A percentile compares a stretch with the other conserved stretches of the same genome.
These are phyloP conservation scores for Parazoanthus swiftii DNA, from an alignment of 92 coral and sea anemone species.

Conservation along the genomic window DNA sequence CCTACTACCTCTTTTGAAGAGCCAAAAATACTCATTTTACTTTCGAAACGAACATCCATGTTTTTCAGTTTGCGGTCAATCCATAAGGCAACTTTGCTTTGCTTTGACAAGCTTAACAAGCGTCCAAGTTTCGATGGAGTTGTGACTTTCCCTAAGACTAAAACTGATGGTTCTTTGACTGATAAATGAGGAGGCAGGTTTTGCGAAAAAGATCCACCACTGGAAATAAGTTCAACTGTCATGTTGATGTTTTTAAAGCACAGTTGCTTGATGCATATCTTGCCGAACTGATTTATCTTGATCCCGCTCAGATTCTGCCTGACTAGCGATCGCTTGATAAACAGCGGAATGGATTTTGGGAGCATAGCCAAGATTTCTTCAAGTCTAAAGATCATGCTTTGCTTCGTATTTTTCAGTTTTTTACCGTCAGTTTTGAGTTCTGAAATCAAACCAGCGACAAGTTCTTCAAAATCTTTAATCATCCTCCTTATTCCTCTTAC, in stretches of 20 bases:
- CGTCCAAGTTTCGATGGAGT: background rate
- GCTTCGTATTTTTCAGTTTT: background rate
- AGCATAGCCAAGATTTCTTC: background rate
- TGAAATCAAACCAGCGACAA: background rate
- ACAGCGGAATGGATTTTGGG: background rate
- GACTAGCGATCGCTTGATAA: constrained; percentile 1
- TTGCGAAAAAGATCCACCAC: background rate
- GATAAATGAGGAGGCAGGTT: background rate
- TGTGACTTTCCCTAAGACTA: background rate
- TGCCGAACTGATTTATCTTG: background rate
- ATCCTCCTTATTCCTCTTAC: background rate
- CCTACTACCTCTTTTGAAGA: background rate
- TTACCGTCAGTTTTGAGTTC: background rate
- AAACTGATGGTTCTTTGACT: background rate
- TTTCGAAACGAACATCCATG: background rate
- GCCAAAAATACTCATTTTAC: background rate
- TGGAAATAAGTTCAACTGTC: constrained; percentile 22
- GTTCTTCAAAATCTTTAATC: background rate
- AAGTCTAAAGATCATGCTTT: constrained; percentile 2
- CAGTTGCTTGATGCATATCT: constrained; percentile 26
- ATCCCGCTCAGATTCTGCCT: constrained; percentile 21
- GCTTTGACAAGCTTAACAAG: background rate
- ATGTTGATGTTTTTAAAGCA: constrained; percentile 39
- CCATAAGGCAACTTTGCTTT: background rate
- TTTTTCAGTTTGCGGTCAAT: background rate